Conservation (phyloP, 2,113 vertebrate genomes). For the Chloropsis hardwickii region DNA sequence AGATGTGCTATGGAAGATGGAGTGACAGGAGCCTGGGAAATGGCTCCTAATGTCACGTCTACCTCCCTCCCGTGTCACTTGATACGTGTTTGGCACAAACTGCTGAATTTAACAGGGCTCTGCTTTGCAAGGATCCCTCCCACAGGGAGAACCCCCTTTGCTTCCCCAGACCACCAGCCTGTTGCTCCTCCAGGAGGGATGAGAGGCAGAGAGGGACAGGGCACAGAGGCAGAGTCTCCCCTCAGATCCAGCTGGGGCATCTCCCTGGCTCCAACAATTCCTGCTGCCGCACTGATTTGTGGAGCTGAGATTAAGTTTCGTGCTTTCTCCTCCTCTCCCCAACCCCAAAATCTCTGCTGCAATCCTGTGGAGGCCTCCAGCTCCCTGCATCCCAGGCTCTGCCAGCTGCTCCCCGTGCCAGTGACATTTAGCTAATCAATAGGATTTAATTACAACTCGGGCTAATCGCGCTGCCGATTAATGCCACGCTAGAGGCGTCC, state of each 20-base stretch:
- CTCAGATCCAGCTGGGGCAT: neutral
- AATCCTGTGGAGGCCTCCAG: neutral
- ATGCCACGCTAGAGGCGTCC: neutral
- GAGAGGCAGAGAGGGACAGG: neutral
- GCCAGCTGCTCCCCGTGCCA: conserved; percentile 31
- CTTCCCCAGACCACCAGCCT: neutral
- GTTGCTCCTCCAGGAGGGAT: neutral
- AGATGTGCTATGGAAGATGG: conserved; percentile 25
- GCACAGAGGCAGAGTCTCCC: neutral
- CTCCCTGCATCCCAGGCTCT: neutral
- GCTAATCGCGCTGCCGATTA: conserved; percentile 40
- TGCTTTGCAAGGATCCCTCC: neutral
- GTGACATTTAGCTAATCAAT: conserved; percentile 55
- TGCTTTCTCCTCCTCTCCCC: neutral
- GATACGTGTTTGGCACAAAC: neutral
- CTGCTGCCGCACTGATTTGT: neutral
- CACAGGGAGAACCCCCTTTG: neutral
- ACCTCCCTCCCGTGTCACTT: neutral
- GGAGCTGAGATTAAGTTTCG: neutral
- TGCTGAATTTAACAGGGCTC: neutral
- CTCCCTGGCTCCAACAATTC: fast-evolving
- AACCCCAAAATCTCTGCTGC: neutral
- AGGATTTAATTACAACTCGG: conserved; percentile 31
- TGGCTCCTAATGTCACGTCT: neutral
- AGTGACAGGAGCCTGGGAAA: conserved; percentile 37